Evolutionary conservation across 2,797 vertebrate genomes (phyloP), one percentile per base, ranked within the genome.

Genomic region (Enteromius paludinosus): DNA sequence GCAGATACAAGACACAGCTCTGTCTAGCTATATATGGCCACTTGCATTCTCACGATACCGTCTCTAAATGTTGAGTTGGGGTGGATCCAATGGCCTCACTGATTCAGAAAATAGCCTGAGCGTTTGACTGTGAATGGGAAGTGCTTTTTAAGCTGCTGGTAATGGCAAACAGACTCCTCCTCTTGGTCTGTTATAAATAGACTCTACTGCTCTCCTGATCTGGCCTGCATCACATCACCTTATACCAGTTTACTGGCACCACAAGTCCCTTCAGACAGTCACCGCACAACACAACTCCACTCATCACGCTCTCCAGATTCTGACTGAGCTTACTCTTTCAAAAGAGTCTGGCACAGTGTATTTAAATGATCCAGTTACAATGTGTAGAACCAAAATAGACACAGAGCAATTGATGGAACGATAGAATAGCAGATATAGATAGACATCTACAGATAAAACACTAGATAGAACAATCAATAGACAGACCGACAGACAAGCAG

Each of bases 141-240:
- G 47, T 54, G 62, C 62, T 65, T 70, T 54, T 43, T 45, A 71
- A 59, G n/a, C 77, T 52, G 43, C 75, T 45, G 49, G n/a, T 78
- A 49, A 84, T 35, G 38, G 25, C 73, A 69, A 12, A 18, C 45
- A 28, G 11, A 20, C 83, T 79, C 52, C 76, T 69, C 65, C 59
- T 75, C 77, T 80, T 30, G 5, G 74, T 28, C 33, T 10, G 74
- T 66, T 87, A 87, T 84, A 87, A 84, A 87, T 86, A 87, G 86
- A 85, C 45, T 75, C 23, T 69, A 66, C 76, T 65, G 28, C 45
- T 79, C 30, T 76, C 66, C 76, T 77, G 49, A 84, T 68, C 74
- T 66, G 75, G 75, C 62, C 54, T 62, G 35, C 23, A 69, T 14
- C 79, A 79, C 69, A 77, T 73, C 74, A 61, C 76, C 35, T 8